Base-by-base conservation (phyloP, 2,113 vertebrate genomes). In the Tricholaema leucomelas region DNA sequence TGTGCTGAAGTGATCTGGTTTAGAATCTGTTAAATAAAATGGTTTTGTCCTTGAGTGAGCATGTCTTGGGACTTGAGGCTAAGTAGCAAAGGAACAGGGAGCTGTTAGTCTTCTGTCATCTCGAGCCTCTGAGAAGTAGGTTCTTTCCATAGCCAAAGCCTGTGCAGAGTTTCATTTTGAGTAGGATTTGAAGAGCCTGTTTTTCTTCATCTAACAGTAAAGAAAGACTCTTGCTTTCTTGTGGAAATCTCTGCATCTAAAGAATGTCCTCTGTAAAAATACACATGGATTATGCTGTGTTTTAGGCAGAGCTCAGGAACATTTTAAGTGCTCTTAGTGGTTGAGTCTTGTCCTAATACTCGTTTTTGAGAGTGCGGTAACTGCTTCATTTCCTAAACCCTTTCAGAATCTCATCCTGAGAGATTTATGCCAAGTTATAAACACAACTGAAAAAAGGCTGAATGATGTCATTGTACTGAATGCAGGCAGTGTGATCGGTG, bases 91-190 rank as follows among this genome's bases (percentile, higher is more conserved):
- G 75, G 78, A 36, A 46, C 61, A 52, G 52, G 64, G 69, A 86
- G 77, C 69, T 92, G 12, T 80, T 81, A 9, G 55, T 61, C 1
- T 55, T 61, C 50, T 83, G 59, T 80, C n/a, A 1, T 79, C 78
- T 83, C 8, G 25, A 52, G 44, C 33, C 56, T 78, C 74, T 73
- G 74, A 92, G 77, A 91, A 94, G 58, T 90, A 85, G 77, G 81
- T 90, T 95, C 81, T 93, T 95, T 84, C 86, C 90, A 52, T 79
- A 88, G 67, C 65, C 91, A 79, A 77, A 93, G 60, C 56, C 76
- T 85, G 35, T 83, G 64, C 52, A 31, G 15, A 77, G 92, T 96
- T 96, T 96, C 84, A 38, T 64, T 96, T 81, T 95, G 89, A 96
- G 89, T 96, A 74, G 33, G 12, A 56, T 48, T 69, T 90, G 71